phyloP scores from a whole-genome alignment of 2,113 vertebrate species.

The Lichenostomus cassidix region DNA sequence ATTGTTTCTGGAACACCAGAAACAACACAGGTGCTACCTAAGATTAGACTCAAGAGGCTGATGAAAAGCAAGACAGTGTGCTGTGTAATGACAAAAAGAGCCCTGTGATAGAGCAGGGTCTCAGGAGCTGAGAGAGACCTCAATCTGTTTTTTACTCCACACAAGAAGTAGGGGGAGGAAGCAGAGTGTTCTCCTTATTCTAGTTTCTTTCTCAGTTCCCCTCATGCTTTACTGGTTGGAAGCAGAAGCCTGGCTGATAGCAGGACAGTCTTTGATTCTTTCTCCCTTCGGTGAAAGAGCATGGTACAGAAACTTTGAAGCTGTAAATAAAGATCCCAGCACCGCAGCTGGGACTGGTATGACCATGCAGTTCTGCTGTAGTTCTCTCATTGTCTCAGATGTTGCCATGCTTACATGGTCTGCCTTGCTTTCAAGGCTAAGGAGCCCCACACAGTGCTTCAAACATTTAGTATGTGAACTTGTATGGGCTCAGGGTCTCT shows the following conservation, averaged over 20 bases:
- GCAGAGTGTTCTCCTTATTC: conserved; percentile 18
- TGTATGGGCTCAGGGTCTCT: not conserved
- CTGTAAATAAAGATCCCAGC: not conserved
- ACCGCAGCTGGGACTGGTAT: not conserved
- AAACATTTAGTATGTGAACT: not conserved
- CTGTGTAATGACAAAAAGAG: not conserved
- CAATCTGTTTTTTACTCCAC: not conserved
- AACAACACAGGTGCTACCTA: not conserved
- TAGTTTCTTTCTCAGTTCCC: conserved; percentile 49
- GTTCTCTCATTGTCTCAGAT: not conserved
- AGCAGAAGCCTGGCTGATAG: not conserved
- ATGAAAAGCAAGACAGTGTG: not conserved
- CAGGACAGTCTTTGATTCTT: not conserved
- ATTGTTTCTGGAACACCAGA: not conserved
- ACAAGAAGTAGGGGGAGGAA: conserved; percentile 13
- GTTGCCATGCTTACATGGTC: not conserved
- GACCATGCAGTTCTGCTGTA: not conserved
- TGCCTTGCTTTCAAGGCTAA: not conserved
- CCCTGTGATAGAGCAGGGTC: not conserved
- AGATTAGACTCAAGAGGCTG: not conserved
- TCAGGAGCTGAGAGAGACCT: not conserved
- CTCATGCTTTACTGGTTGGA: not conserved
- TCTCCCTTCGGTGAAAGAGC: not conserved
- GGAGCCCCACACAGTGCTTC: not conserved
- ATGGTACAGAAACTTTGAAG: not conserved